phyloP scores from a whole-genome alignment of 2,888 invertebrate species.

The Fragum sueziense region DNA sequence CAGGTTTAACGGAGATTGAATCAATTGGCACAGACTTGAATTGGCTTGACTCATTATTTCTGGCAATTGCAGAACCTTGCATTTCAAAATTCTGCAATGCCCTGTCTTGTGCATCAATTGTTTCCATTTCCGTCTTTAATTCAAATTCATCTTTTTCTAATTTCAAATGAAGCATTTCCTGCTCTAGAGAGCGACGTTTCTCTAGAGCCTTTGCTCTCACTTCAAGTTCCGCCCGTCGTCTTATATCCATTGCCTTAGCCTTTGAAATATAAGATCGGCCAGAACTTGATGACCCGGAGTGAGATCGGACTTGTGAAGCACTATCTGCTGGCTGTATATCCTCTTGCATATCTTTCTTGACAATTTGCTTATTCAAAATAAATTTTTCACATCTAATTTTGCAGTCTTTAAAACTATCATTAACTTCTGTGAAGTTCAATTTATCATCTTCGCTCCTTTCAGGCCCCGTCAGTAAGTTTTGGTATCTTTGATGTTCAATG shows the following conservation, averaged over 20 bases:
- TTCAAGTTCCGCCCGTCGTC: neutral
- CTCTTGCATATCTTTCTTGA: too few species aligned
- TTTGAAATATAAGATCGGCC: neutral
- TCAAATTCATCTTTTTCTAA: neutral
- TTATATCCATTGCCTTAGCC: neutral
- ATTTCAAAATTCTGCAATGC: neutral
- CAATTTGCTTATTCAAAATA: too few species aligned
- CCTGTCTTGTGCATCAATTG: neutral
- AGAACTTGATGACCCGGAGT: neutral
- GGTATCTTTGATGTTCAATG: too few species aligned
- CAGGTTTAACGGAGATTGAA: neutral
- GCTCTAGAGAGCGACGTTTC: neutral
- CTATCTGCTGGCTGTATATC: neutral
- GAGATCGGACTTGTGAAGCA: neutral
- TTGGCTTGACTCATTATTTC: too few species aligned
- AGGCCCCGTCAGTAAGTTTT: too few species aligned
- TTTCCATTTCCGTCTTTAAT: neutral
- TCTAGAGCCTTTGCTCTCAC: neutral
- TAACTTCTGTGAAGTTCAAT: too few species aligned
- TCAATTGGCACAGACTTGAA: too few species aligned
- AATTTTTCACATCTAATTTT: too few species aligned
- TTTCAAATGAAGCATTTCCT: neutral
- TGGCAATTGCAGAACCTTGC: neutral
- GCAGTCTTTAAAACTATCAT: too few species aligned
- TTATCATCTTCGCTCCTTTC: too few species aligned